Evolutionary conservation across 2,113 vertebrate species (phyloP).

Genomic region (Formicarius rufipectus): DNA sequence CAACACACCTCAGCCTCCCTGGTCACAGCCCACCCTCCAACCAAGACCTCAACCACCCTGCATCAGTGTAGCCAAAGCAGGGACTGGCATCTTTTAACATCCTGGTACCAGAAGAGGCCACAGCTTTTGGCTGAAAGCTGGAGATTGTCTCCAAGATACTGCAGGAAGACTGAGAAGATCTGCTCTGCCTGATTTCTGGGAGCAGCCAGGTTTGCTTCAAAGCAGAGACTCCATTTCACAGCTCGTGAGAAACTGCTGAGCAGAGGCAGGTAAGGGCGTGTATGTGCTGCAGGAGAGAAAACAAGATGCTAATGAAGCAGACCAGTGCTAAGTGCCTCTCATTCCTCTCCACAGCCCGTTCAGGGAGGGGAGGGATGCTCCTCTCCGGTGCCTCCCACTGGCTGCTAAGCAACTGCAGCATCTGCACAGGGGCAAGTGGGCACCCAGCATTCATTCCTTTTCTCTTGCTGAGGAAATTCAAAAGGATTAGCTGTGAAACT

Average conservation of each 20-base stretch:
- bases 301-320: neutral
- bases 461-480: neutral
- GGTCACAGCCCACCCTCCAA: neutral
- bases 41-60: neutral
- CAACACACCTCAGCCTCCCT: neutral
- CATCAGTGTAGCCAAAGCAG: rapidly evolving
- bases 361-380: neutral
- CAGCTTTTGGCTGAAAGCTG: neutral
- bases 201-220: neutral
- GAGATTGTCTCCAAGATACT: neutral
- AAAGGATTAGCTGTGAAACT: neutral
- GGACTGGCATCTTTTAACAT: neutral
- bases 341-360: neutral
- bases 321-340: neutral
- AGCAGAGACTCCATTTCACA: neutral
- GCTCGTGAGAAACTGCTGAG: neutral
- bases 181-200: neutral
- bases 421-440: neutral
- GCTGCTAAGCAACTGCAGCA: slow-evolving; percentile 49
- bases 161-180: neutral
- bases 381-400: neutral
- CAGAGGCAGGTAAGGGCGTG: neutral
- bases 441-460: neutral
- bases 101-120: neutral
- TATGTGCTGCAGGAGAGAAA: neutral